Percentiles rank a stretch among this genome's conserved stretches.
These are phyloP conservation scores for Mechanitis messenoides DNA, from an alignment of 2,888 invertebrate species.

Conservation along the genomic window DNA sequence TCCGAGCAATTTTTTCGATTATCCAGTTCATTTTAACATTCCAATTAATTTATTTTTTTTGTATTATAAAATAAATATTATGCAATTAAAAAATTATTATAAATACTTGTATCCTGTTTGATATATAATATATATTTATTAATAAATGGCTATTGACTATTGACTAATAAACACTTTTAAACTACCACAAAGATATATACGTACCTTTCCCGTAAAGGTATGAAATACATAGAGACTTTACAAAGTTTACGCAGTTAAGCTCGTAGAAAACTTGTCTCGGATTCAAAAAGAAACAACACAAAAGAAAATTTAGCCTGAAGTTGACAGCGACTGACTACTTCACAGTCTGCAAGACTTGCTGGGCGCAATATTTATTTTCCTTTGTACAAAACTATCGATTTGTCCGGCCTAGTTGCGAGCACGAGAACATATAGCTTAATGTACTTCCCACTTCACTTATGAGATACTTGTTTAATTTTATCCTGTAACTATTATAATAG, in stretches of 20 bases:
- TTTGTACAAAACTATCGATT: conserved; percentile 30
- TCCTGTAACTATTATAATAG: conserved; percentile 5
- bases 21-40: no score
- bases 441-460: background rate
- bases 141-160: background rate
- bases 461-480: background rate
- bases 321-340: conserved; percentile 56
- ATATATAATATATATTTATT: no score
- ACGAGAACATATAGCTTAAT: background rate
- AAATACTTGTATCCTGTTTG: no score
- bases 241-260: conserved; percentile 25
- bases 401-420: conserved; percentile 32
- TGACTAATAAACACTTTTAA: background rate
- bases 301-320: conserved; percentile 54
- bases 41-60: no score
- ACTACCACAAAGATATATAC: background rate
- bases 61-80: no score
- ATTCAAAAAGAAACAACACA: conserved; percentile 43
- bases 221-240: conserved; percentile 19
- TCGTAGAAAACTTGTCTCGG: conserved; percentile 30
- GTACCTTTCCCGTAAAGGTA: background rate
- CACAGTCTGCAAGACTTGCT: conserved; percentile 32
- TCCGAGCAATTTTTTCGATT: no score
- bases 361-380: conserved; percentile 36
- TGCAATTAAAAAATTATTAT: no score